Conservation (phyloP, 1,140 invertebrate genomes). For the Zophobas morio region DNA sequence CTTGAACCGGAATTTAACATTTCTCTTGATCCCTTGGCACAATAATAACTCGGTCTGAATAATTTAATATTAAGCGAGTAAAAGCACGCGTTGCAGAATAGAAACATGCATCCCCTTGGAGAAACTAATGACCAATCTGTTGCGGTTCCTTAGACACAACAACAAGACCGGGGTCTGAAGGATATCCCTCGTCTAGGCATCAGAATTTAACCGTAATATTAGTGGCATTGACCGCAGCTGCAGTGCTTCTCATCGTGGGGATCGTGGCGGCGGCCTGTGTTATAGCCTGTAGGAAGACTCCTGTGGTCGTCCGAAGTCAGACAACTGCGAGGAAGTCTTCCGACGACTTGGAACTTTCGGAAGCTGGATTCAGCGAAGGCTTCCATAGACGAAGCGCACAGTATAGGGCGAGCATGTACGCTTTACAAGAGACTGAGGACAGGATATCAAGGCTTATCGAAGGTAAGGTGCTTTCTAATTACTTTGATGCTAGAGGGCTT, state of each 20-base stretch:
- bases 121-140: slow-evolving; percentile 49
- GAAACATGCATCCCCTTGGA: slow-evolving; percentile 44
- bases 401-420: slow-evolving; percentile 65
- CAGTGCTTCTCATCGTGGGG: slow-evolving; percentile 62
- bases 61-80: slow-evolving; percentile 34
- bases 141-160: slow-evolving; percentile 50
- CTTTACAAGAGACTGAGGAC: slow-evolving; percentile 61
- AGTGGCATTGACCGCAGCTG: slow-evolving; percentile 59
- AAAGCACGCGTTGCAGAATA: slow-evolving; percentile 35
- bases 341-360: slow-evolving; percentile 64
- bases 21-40: slow-evolving; percentile 1
- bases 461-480: slow-evolving; percentile 47
- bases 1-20: slow-evolving; percentile 19
- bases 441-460: slow-evolving; percentile 60
- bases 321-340: slow-evolving; percentile 60
- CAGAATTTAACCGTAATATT: slow-evolving; percentile 62
- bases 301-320: slow-evolving; percentile 44
- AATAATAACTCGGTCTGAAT: slow-evolving; percentile 32
- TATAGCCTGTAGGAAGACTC: slow-evolving; percentile 60
- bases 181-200: slow-evolving; percentile 32
- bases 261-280: slow-evolving; percentile 60
- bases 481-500: neutral
- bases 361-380: slow-evolving; percentile 65
- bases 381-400: slow-evolving; percentile 65
- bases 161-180: slow-evolving; percentile 37